Base-by-base conservation (phyloP, 2,113 vertebrate species). In the Nansenia antarctica region DNA sequence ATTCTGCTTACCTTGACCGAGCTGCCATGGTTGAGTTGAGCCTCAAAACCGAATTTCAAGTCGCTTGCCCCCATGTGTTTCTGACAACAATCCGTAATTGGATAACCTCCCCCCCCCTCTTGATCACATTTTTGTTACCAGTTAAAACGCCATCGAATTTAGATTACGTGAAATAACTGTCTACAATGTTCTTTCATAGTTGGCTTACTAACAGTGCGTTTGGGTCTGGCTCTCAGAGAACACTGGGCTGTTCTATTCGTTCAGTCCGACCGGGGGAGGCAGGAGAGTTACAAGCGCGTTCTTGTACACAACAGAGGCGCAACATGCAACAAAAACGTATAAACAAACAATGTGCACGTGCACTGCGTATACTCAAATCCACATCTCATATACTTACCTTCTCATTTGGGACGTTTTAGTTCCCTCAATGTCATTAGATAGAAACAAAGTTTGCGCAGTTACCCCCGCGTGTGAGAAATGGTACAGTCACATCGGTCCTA, bases 1-100 rank as follows among this genome's bases (percentile, higher is more conserved):
- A 11, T 15, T 70, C 70, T 65, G 29, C 88, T 80, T 88, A 93
- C 92, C 92, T 92, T 74, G 90, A 84, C 66, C 86, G 87, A 67
- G 87, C 85, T 81, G 90, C 89, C 92, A 93, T 93, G 82, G 77
- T n/a, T n/a, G n/a, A n/a, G n/a, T n/a, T 82, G 77, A 85, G 71
- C 76, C 86, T 72, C 83, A 73, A 77, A 75, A 69, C 80, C 47
- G 39, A 68, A 67, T 63, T 59, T 70, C 64, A 85, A 88, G 82
- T 85, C 87, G 80, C 73, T 71, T 79, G 86, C 88, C n/a, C n/a
- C n/a, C 89, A 87, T 87, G 69, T 71, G 88, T 76, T 69, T 75
- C 64, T 69, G 81, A 70, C 73, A 74, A 70, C 73, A 74, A 78
- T 85, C 79, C 73, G 60, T 69, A 1, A 55, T 73, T 35, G 69